Base-by-base conservation (phyloP, 2,113 vertebrate species). In the Nesogale talazaci region DNA sequence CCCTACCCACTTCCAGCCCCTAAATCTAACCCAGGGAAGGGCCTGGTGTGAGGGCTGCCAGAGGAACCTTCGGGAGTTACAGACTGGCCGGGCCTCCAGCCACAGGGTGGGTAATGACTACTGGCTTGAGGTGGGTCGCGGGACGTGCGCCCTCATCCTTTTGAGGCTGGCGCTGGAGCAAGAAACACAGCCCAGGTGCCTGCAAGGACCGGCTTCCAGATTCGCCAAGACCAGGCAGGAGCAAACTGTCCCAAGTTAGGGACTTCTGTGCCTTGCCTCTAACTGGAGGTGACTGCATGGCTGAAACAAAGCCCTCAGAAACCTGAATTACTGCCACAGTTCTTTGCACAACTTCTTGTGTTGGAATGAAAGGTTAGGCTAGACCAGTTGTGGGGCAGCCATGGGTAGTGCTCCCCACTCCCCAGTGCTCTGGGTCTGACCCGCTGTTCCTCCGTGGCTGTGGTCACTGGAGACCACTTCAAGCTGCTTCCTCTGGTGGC, bases 51-150 rank as follows among this genome's bases (percentile, higher is more conserved):
- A 22, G n/a, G 46, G 59, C 83, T 74, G n/a, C 12, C 3, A 92
- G 89, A 10, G 61, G n/a, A 83, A 23, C 22, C 15, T 42, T 42
- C 25, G 0, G n/a, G 61, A 57, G 63, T 25, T 23, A 17, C 3
- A 42, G 4, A 9, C 67, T 57, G 11, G 6, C n/a, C 22, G 2
- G 23, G 15, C 83, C 65, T 76, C 40, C 12, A 16, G n/a, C 19
- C 29, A 1, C 11, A 19, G 15, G 27, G 22, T 69, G 8, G 27
- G 31, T 8, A 0, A 0, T 11, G 27, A 29, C 12, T 0, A 0
- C 57, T 19, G 27, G 25, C 78, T 36, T 15, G 17, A 2, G 34
- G 6, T 63, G 29, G 46, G 56, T n/a, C 12, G 38, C 19, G 4
- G 31, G 34, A 72, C 38, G 25, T 25, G 27, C 22, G 59, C 23